These are phyloP conservation scores for Ophion costatus DNA, from an alignment of 2,888 invertebrate genomes.

Conservation along the genomic window DNA sequence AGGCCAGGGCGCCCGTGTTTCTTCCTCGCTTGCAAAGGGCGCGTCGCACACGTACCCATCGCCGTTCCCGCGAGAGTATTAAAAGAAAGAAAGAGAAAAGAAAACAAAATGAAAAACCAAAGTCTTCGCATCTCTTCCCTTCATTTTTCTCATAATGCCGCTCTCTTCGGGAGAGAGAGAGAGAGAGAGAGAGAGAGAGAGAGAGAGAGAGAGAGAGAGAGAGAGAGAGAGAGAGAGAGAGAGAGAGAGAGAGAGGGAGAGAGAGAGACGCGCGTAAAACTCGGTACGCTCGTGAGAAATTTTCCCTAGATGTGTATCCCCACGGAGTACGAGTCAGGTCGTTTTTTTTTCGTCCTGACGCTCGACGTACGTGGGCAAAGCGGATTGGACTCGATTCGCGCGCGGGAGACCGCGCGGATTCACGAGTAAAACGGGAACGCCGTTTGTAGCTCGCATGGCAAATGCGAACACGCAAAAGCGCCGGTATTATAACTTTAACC, in stretches of 20 bases:
- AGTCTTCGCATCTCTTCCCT: constrained; percentile 1
- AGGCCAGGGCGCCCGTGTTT: constrained; percentile 60
- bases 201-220: not conserved
- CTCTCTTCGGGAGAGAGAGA: not conserved
- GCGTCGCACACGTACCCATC: constrained; percentile 59
- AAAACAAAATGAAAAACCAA: constrained; percentile 6
- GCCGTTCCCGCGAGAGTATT: constrained; percentile 34
- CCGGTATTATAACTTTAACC: constrained; percentile 19
- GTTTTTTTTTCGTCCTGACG: constrained; percentile 10
- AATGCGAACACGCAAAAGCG: constrained; percentile 25
- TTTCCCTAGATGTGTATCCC: constrained; percentile 1
- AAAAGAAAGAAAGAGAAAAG: constrained; percentile 47
- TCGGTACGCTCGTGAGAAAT: constrained; percentile 38
- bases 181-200: not conserved
- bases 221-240: not conserved
- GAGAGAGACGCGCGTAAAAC: constrained; percentile 29
- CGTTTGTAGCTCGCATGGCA: constrained; percentile 31
- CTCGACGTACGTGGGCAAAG: constrained; percentile 21
- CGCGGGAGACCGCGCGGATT: not conserved
- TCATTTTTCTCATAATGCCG: constrained; percentile 42
- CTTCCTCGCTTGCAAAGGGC: constrained; percentile 40
- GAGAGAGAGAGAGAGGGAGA: not conserved
- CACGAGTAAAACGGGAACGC: constrained; percentile 21
- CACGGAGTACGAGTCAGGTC: constrained; percentile 2
- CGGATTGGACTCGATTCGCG: constrained; percentile 26